Percentiles rank a stretch among this genome's conserved stretches.
Conservation (phyloP, 2,888 invertebrate species). For the Orthosia gracilis region DNA sequence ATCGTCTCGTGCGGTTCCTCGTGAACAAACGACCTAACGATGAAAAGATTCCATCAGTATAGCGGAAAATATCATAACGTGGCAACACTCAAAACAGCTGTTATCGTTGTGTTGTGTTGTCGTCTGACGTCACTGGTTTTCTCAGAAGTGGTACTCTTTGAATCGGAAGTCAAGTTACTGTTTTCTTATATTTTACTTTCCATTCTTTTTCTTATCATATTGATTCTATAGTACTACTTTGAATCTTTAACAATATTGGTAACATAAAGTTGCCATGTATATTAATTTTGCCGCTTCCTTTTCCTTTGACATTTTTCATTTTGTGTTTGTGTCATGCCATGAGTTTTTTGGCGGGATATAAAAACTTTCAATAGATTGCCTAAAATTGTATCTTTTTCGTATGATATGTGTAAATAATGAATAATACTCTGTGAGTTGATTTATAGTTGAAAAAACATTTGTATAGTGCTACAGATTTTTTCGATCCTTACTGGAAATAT, state of each 20-base stretch:
- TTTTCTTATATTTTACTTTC: not conserved
- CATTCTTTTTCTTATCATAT: too few species aligned
- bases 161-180: not conserved
- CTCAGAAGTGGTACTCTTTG: not conserved
- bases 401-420: constrained; percentile 40
- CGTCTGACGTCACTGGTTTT: not conserved
- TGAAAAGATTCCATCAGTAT: not conserved
- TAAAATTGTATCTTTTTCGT: not conserved
- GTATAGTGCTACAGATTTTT: not conserved
- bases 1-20: too few species aligned
- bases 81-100: not conserved
- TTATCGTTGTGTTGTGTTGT: not conserved
- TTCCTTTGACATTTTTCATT: too few species aligned
- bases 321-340: too few species aligned
- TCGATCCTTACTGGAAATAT: not conserved
- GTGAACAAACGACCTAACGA: too few species aligned
- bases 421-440: constrained; percentile 66
- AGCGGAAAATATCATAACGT: not conserved
- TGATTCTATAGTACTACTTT: not conserved
- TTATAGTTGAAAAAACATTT: not conserved
- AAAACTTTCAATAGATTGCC: not conserved
- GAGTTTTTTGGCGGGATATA: constrained; percentile 47
- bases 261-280: not conserved
- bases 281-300: too few species aligned
- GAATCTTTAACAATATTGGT: not conserved